Evolutionary conservation across 1,140 invertebrate genomes (phyloP).

Genomic region (Tribolium castaneum): DNA sequence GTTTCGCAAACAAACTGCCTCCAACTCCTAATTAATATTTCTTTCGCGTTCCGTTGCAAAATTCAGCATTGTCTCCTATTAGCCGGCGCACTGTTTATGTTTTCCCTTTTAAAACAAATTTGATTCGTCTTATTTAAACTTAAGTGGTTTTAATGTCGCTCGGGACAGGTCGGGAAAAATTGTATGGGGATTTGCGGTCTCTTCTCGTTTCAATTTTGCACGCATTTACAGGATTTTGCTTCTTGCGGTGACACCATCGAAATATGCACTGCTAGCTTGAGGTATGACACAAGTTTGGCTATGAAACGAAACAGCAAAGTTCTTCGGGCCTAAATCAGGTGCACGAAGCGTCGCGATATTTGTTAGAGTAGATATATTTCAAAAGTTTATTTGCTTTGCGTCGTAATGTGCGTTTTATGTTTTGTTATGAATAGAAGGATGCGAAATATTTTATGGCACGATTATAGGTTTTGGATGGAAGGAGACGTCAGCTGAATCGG

Average conservation of each 20-base stretch:
- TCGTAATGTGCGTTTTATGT: slow-evolving; percentile 25
- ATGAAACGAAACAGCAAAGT: slow-evolving; percentile 26
- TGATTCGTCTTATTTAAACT: neutral
- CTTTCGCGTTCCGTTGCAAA: neutral
- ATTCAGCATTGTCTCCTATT: neutral
- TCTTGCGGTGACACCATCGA: neutral
- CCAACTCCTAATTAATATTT: neutral
- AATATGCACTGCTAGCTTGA: neutral
- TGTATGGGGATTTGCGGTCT: slow-evolving; percentile 20
- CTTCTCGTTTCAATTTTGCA: slow-evolving; percentile 2
- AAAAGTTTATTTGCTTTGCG: slow-evolving; percentile 17
- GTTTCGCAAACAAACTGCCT: neutral
- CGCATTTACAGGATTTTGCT: slow-evolving; percentile 27
- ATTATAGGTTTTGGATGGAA: slow-evolving; percentile 2
- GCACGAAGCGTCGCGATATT: neutral
- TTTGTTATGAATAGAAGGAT: slow-evolving; percentile 8
- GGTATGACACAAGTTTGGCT: slow-evolving; percentile 4
- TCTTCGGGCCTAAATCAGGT: slow-evolving; percentile 5
- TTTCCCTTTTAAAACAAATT: neutral
- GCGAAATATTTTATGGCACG: neutral
- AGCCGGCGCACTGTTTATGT: neutral
- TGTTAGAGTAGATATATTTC: slow-evolving; percentile 16
- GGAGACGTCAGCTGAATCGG: too few relatives aligned
- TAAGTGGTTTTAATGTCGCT: slow-evolving; percentile 6
- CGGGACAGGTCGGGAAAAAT: slow-evolving; percentile 4